phyloP scores from a whole-genome alignment of 2,888 invertebrate genomes.

The Ormia ochracea region DNA sequence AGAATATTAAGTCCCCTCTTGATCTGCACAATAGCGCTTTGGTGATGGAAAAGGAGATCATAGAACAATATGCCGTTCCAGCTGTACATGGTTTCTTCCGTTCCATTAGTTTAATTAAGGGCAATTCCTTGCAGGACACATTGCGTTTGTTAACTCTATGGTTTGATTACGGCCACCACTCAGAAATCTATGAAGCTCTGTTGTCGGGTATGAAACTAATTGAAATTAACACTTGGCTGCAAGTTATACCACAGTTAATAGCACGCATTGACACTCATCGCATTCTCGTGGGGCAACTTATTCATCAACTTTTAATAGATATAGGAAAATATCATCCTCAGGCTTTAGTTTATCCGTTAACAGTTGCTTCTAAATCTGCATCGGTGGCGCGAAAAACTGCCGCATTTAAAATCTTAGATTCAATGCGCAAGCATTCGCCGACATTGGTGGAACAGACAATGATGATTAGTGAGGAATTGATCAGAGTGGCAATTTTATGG shows the following conservation, averaged over 20 bases:
- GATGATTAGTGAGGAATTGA: slow-evolving; percentile 97
- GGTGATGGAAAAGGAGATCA: slow-evolving; percentile 73
- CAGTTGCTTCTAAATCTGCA: slow-evolving; percentile 97
- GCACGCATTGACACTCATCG: slow-evolving; percentile 97
- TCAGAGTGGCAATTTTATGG: slow-evolving; percentile 98
- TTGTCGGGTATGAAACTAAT: slow-evolving; percentile 94
- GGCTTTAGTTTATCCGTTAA: slow-evolving; percentile 97
- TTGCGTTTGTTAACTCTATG: slow-evolving; percentile 95
- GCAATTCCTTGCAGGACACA: slow-evolving; percentile 97
- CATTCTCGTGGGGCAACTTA: slow-evolving; percentile 90
- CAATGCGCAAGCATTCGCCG: slow-evolving; percentile 96
- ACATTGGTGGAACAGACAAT: slow-evolving; percentile 95
- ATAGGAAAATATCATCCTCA: slow-evolving; percentile 99
- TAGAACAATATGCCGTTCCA: slow-evolving; percentile 89
- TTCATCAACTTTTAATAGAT: slow-evolving; percentile 95
- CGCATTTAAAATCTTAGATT: slow-evolving; percentile 95
- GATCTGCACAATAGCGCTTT: slow-evolving; percentile 48
- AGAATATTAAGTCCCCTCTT: slow-evolving; percentile 64
- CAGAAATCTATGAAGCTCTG: slow-evolving; percentile 95
- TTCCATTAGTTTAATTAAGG: slow-evolving; percentile 93
- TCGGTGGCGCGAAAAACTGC: slow-evolving; percentile 90
- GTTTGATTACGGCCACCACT: slow-evolving; percentile 98
- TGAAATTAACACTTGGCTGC: slow-evolving; percentile 98
- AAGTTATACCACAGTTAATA: slow-evolving; percentile 99
- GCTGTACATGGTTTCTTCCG: slow-evolving; percentile 97